A percentile compares a stretch with the other conserved stretches of the same genome.
Conservation (phyloP, 2,888 invertebrate species). For the Notocelia uddmanniana region DNA sequence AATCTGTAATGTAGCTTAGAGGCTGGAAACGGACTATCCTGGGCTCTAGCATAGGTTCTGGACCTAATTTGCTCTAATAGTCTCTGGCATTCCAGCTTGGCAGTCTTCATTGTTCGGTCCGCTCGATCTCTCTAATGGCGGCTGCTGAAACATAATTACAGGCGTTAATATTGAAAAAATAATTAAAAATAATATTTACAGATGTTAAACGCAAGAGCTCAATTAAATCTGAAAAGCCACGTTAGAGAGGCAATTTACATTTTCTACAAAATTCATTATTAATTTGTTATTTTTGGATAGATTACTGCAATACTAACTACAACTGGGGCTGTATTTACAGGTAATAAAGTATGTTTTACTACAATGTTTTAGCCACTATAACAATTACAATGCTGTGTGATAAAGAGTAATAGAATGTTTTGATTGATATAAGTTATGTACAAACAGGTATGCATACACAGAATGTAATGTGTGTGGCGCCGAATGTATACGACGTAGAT, state of each 20-base stretch:
- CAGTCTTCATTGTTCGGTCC: conserved; percentile 71
- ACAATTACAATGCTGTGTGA: conserved; percentile 4
- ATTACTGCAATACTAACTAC: neutral
- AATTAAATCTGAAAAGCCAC: neutral
- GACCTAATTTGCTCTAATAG: conserved; percentile 48
- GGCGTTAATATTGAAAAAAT: conserved; percentile 17
- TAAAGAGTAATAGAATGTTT: conserved; percentile 4
- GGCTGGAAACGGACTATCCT: conserved; percentile 43
- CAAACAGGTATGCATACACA: conserved; percentile 40
- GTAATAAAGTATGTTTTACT: neutral
- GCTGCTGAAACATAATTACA: conserved; percentile 66
- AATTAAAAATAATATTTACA: conserved; percentile 7
- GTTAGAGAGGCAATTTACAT: conserved; percentile 19
- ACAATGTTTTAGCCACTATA: conserved; percentile 13
- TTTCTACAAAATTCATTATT: neutral
- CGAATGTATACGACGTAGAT: conserved; percentile 8
- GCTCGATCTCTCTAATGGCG: conserved; percentile 78
- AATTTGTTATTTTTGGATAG: neutral
- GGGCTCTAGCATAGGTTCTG: conserved; percentile 31
- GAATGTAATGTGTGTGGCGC: conserved; percentile 37
- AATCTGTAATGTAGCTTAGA: conserved; percentile 58
- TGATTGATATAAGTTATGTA: conserved; percentile 33
- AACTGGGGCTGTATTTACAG: neutral
- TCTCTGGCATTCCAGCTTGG: conserved; percentile 57
- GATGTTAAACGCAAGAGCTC: neutral